These are phyloP conservation scores for Erethizon dorsatum DNA, from an alignment of 2,797 vertebrate species.

Conservation along the genomic window DNA sequence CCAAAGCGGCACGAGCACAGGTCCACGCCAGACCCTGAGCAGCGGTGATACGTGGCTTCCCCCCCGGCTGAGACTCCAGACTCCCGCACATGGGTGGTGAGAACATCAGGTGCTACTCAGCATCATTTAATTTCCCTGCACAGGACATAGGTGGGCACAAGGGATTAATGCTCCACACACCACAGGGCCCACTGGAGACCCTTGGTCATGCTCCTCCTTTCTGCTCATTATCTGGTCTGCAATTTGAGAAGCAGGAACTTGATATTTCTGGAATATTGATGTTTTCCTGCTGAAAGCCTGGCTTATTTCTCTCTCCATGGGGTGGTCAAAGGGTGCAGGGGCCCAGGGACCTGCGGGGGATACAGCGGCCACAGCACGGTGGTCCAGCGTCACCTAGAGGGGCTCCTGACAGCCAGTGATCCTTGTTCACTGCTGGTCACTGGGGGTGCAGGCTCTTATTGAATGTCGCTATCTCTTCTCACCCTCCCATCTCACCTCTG, in stretches of 20 bases:
- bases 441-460: neutral
- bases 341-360: fast-evolving
- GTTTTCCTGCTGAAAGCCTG: neutral
- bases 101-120: constrained; percentile 88
- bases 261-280: neutral
- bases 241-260: constrained; percentile 30
- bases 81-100: constrained; percentile 86
- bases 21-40: constrained; percentile 87
- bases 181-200: constrained; percentile 42
- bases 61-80: constrained; percentile 83
- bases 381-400: neutral
- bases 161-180: constrained; percentile 76
- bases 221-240: constrained; percentile 21
- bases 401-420: fast-evolving
- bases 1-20: constrained; percentile 85
- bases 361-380: fast-evolving
- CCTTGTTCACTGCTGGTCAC: neutral
- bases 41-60: constrained; percentile 86
- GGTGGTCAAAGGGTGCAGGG: fast-evolving
- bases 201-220: neutral
- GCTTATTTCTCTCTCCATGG: too few relatives aligned
- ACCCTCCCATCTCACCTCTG: neutral
- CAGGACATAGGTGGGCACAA: constrained; percentile 71
- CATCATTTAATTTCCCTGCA: constrained; percentile 84
- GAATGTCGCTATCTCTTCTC: neutral